Evolutionary conservation across 2,797 vertebrate species (phyloP).

Genomic region (Anableps anableps): DNA sequence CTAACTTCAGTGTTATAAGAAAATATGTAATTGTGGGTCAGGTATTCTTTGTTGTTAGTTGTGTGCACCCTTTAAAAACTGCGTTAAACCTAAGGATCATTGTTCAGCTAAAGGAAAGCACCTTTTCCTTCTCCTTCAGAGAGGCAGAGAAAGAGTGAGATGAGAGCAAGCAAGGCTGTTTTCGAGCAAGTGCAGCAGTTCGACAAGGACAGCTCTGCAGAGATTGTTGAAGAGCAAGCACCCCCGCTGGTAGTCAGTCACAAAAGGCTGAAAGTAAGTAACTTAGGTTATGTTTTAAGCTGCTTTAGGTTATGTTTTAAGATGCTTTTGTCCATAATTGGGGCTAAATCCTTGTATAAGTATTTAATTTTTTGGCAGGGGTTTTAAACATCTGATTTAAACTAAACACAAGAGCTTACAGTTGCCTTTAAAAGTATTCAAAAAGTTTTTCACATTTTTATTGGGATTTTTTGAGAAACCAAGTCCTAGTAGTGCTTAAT

Average conservation of each 20-base stretch:
- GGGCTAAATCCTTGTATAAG: too few relatives aligned
- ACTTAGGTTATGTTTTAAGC: background rate
- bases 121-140: slow-evolving; percentile 65
- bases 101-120: background rate
- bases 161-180: slow-evolving; percentile 29
- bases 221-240: slow-evolving; percentile 57
- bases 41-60: background rate
- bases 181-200: slow-evolving; percentile 68
- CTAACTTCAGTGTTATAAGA: background rate
- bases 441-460: background rate
- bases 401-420: too few relatives aligned
- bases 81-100: background rate
- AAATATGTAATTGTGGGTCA: background rate
- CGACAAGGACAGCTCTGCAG: slow-evolving; percentile 56
- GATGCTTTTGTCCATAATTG: too few relatives aligned
- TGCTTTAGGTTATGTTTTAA: background rate
- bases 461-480: background rate
- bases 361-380: too few relatives aligned
- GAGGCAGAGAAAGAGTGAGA: slow-evolving; percentile 30
- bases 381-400: background rate
- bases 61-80: background rate
- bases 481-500: background rate
- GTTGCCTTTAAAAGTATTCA: too few relatives aligned
- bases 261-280: slow-evolving; percentile 79
- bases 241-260: slow-evolving; percentile 76